Evolutionary conservation across 2,888 invertebrate genomes (phyloP), one percentile per base, ranked within the genome.

Genomic region (Heliconius hortense): DNA sequence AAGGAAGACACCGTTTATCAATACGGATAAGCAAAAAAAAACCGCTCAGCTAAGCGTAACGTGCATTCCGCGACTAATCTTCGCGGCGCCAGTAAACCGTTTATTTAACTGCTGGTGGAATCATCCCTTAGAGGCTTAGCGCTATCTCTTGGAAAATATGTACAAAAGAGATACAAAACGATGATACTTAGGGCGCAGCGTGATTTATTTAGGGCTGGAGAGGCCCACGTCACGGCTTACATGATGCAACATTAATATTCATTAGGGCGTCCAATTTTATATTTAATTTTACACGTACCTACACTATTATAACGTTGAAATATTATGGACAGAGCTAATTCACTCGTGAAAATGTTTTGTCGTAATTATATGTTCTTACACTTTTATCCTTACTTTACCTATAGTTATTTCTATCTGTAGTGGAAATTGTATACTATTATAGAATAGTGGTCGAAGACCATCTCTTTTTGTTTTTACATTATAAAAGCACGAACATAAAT

Each of bases 181-280:
- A 83, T 82, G 81, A 80, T 80, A 81, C 86, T 83, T 79, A 80
- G 80, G 73, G 76, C 86, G 88, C 86, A 90, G 84, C 87, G 89
- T 91, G 91, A 91, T 91, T 92, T 91, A 90, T 91, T 85, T 86
- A 84, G 84, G 84, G 82, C 76, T 81, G 84, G 82, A 84, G 83
- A 85, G 85, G 88, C 88, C 88, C 89, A 83, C 88, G 90, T 90
- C 90, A 89, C 82, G 85, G 86, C 89, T 89, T 89, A 86, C 84
- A 88, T 89, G 87, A 89, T 87, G 82, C 77, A 79, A 86, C 90
- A 91, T 92, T 91, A 90, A 91, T 92, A 90, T 92, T 91, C 89
- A 91, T 92, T 92, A 90, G 84, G 84, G 85, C 79, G 84, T 85
- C 86, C 83, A 86, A 89, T 88, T 88, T 88, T 86, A 85, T 85